A percentile compares a stretch with the other conserved stretches of the same genome.
Conservation (phyloP, 2,888 invertebrate genomes). For the Theodoxus fluviatilis region DNA sequence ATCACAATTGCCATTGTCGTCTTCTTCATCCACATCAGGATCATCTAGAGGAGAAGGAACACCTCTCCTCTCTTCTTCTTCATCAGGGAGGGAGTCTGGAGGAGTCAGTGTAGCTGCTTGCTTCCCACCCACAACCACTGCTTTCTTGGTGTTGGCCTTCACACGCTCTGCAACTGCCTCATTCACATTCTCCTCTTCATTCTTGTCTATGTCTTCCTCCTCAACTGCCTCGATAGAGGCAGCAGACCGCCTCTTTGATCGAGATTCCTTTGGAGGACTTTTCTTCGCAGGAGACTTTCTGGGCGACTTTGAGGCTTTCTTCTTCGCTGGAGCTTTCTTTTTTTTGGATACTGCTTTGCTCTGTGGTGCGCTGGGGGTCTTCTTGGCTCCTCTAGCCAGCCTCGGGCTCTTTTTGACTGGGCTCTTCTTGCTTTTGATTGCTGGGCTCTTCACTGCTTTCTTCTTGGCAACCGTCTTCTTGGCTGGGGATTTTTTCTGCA, state of each 20-base stretch:
- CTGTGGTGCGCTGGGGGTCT: slow-evolving; percentile 17
- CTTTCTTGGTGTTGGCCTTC: too few relatives aligned
- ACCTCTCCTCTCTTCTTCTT: too few relatives aligned
- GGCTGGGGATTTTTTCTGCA: background rate
- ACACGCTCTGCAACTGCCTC: slow-evolving; percentile 20
- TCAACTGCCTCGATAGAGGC: slow-evolving; percentile 21
- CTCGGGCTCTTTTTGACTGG: slow-evolving; percentile 17
- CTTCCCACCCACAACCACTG: too few relatives aligned
- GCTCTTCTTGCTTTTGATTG: slow-evolving; percentile 28
- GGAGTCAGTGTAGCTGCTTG: too few relatives aligned
- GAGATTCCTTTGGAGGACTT: slow-evolving; percentile 13
- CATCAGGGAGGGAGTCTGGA: too few relatives aligned
- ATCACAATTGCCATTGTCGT: slow-evolving; percentile 22
- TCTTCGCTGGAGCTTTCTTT: slow-evolving; percentile 23
- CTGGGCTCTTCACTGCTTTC: slow-evolving; percentile 20
- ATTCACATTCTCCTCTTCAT: slow-evolving; percentile 25
- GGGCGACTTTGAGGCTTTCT: slow-evolving; percentile 23
- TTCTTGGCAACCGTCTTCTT: slow-evolving; percentile 6
- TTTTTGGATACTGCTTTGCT: slow-evolving; percentile 22
- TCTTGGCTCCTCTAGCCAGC: slow-evolving; percentile 19
- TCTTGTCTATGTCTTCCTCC: slow-evolving; percentile 26
- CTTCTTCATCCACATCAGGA: slow-evolving; percentile 11
- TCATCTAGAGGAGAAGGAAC: too few relatives aligned
- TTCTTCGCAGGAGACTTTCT: slow-evolving; percentile 24
- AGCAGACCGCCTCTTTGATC: background rate